Conservation (phyloP, 1,140 invertebrate species). For the Aphelenchoides fujianensis region DNA sequence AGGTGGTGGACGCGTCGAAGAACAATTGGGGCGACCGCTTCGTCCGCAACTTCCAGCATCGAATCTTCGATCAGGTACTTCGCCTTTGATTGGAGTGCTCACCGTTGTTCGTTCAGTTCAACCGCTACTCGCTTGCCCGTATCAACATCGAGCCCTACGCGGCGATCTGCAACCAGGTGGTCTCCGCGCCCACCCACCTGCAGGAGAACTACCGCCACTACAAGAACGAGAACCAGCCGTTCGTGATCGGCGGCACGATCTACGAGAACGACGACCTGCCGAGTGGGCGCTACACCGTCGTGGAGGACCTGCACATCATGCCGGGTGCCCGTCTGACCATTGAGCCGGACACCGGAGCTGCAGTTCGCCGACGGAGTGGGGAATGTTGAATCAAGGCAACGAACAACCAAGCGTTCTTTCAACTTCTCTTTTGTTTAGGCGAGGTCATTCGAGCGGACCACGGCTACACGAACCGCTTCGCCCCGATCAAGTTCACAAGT, state of each 20-base stretch:
- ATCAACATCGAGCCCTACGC: constrained; percentile 60
- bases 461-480: constrained; percentile 33
- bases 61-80: constrained; percentile 61
- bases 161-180: constrained; percentile 60
- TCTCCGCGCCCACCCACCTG: constrained; percentile 48
- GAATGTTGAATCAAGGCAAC: constrained; percentile 76
- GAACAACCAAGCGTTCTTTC: constrained; percentile 1
- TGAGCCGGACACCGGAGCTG: constrained; percentile 79
- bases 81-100: not conserved
- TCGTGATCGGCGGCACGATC: constrained; percentile 63
- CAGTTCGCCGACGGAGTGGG: constrained; percentile 79
- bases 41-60: constrained; percentile 66
- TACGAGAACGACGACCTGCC: constrained; percentile 85
- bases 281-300: constrained; percentile 77
- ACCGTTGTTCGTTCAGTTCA: constrained; percentile 54
- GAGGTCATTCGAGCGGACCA: constrained; percentile 57
- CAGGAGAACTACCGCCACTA: constrained; percentile 58
- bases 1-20: constrained; percentile 83
- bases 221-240: constrained; percentile 46
- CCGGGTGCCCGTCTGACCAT: constrained; percentile 78
- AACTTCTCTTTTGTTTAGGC: constrained; percentile 43
- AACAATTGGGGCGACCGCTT: constrained; percentile 80
- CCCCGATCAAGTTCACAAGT: constrained; percentile 53
- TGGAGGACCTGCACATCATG: constrained; percentile 81
- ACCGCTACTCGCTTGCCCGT: constrained; percentile 57